phyloP scores from a whole-genome alignment of 2,113 vertebrate species.

The Neotoma lepida region DNA sequence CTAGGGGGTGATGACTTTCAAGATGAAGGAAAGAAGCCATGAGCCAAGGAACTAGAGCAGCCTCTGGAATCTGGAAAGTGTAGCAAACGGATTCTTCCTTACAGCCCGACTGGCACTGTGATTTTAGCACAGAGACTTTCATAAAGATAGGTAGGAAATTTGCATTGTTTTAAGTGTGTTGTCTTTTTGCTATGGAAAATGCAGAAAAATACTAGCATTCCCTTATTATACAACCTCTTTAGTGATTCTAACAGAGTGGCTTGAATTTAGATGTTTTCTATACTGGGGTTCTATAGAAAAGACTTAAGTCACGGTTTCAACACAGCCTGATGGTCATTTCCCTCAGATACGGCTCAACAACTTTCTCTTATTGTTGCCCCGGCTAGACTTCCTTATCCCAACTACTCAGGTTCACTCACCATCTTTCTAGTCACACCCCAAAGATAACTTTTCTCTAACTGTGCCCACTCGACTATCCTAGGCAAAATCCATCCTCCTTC shows the following conservation, averaged over 20 bases:
- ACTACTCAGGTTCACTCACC: neutral
- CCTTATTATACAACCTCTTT: neutral
- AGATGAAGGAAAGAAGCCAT: neutral
- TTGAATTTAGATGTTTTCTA: neutral
- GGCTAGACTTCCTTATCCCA: neutral
- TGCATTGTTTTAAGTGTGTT: neutral
- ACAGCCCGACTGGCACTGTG: neutral
- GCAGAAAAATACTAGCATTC: neutral
- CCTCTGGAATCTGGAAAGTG: neutral
- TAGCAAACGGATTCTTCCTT: neutral
- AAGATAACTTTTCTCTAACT: neutral
- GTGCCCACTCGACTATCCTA: neutral
- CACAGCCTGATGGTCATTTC: neutral
- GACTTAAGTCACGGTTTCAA: slow-evolving; percentile 9
- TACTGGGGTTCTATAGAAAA: neutral
- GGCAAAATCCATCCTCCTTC: slow-evolving; percentile 6
- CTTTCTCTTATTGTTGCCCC: neutral
- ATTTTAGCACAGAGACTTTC: neutral
- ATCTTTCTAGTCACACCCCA: neutral
- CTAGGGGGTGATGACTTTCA: neutral
- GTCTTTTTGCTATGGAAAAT: neutral
- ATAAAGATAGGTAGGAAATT: neutral
- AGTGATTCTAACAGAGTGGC: neutral
- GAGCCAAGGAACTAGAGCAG: neutral
- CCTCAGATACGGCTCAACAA: neutral